Evolutionary conservation across 2,888 invertebrate genomes (phyloP).

Genomic region (Eueremaeus valkanovi): DNA sequence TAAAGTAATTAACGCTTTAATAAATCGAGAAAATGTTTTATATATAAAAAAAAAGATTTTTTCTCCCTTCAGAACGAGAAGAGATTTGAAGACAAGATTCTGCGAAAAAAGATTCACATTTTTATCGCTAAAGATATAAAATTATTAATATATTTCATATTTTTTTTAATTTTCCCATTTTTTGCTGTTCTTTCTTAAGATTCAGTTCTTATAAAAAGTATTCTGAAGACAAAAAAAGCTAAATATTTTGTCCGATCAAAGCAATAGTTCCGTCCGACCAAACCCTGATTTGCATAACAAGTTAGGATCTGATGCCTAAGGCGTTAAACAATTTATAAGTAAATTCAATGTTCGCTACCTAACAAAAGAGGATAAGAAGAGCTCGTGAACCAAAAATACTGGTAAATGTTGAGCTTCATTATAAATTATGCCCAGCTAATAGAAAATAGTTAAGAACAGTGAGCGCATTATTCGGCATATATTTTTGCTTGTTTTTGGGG

Average conservation of each 20-base stretch:
- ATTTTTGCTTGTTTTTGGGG: too few relatives aligned
- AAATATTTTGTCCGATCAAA: neutral
- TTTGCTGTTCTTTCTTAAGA: neutral
- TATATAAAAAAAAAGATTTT: too few relatives aligned
- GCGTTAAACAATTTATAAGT: constrained; percentile 17
- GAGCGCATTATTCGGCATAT: constrained; percentile 1
- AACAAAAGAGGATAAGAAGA: neutral
- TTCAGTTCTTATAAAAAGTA: too few relatives aligned
- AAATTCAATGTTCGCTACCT: constrained; percentile 15
- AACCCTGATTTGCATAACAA: constrained; percentile 22
- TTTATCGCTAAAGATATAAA: neutral
- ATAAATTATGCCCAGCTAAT: neutral
- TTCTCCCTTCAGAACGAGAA: too few relatives aligned
- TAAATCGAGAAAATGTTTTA: neutral
- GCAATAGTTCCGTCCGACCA: constrained; percentile 15
- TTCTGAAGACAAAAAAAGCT: neutral
- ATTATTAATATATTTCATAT: too few relatives aligned
- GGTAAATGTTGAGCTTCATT: neutral
- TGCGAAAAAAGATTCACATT: neutral
- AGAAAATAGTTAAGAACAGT: neutral
- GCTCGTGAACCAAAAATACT: neutral
- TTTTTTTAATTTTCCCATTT: too few relatives aligned
- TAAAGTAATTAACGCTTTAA: neutral
- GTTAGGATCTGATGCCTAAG: constrained; percentile 19
- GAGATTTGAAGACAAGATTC: too few relatives aligned